These are phyloP conservation scores for Lasioglossum zephyrum DNA, from an alignment of 2,888 invertebrate genomes.

Conservation along the genomic window DNA sequence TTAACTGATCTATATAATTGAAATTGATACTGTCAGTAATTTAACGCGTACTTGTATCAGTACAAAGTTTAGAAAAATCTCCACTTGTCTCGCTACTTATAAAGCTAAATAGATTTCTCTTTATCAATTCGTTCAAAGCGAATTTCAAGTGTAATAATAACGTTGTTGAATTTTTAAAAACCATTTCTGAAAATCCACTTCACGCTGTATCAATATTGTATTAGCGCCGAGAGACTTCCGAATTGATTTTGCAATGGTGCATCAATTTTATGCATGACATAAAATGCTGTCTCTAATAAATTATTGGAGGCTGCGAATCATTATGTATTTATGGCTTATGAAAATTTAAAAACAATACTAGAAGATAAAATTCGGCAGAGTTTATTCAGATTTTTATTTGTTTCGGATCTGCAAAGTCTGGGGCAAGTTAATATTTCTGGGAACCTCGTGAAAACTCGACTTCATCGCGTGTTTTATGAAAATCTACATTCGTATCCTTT, in stretches of 20 bases:
- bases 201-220: neutral
- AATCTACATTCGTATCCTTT: neutral
- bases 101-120: neutral
- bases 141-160: neutral
- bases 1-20: neutral
- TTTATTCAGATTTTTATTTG: too few species aligned
- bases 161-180: neutral
- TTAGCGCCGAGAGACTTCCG: neutral
- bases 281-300: neutral
- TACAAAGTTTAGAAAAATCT: neutral
- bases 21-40: neutral
- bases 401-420: too few species aligned
- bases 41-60: neutral
- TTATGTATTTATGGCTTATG: too few species aligned
- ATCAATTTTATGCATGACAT: neutral
- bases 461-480: neutral
- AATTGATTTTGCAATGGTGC: neutral
- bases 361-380: too few species aligned
- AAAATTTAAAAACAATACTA: too few species aligned
- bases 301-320: too few species aligned
- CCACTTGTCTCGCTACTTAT: neutral
- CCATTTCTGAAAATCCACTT: neutral
- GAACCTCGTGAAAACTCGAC: neutral
- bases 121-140: neutral
- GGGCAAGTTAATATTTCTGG: neutral